These are phyloP conservation scores for Xiphophorus birchmanni DNA, from an alignment of 2,797 vertebrate species.

Conservation along the genomic window DNA sequence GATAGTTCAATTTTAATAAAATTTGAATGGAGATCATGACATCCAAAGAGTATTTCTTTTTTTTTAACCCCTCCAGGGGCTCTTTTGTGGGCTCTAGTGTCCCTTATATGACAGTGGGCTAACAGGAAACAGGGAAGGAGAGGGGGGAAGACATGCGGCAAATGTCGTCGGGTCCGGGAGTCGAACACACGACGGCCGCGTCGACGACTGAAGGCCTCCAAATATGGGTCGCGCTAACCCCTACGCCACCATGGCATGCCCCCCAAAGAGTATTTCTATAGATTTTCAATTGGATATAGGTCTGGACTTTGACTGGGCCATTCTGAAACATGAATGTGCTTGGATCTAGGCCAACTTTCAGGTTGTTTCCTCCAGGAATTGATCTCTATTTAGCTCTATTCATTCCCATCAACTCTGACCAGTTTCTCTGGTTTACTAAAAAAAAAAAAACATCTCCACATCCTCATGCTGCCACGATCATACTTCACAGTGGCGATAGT, in stretches of 20 bases:
- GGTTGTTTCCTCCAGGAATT: neutral
- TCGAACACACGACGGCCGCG: too few relatives aligned
- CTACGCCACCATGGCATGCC: too few relatives aligned
- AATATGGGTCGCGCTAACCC: too few relatives aligned
- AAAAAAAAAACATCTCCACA: neutral
- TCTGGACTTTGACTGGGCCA: neutral
- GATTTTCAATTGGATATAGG: neutral
- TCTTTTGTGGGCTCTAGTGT: too few relatives aligned
- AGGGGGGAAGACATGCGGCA: too few relatives aligned
- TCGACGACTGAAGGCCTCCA: too few relatives aligned
- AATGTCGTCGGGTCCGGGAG: too few relatives aligned
- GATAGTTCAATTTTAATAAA: neutral
- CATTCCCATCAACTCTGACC: neutral
- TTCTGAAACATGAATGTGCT: neutral
- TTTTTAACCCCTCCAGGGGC: too few relatives aligned
- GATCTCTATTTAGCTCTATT: too few relatives aligned
- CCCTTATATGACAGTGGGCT: too few relatives aligned
- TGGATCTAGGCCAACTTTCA: neutral
- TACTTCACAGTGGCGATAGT: neutral
- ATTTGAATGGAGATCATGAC: neutral
- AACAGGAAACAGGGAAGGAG: too few relatives aligned
- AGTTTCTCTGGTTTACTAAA: neutral
- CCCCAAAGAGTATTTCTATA: neutral
- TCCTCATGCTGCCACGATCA: neutral
- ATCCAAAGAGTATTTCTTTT: neutral